phyloP scores from a whole-genome alignment of 2,888 invertebrate genomes.

The Mesorhabditis spiculigera region DNA sequence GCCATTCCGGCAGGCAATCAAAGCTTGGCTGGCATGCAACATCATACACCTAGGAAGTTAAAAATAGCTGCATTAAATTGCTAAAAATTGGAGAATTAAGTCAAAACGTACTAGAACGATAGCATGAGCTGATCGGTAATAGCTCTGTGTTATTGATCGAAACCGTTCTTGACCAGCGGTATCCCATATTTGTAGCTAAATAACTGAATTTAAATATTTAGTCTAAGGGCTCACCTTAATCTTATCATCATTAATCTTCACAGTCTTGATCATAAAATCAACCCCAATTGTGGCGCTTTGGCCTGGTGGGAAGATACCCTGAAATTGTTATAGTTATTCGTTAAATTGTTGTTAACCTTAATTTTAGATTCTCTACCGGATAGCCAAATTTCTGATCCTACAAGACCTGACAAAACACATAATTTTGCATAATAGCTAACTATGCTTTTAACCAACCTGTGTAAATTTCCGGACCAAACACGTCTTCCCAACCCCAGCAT shows the following conservation, averaged over 20 bases:
- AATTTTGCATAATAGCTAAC: background rate
- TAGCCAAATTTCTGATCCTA: background rate
- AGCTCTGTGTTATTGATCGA: slow-evolving; percentile 90
- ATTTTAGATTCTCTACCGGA: too few species aligned
- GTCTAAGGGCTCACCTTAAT: slow-evolving; percentile 59
- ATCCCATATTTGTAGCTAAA: slow-evolving; percentile 95
- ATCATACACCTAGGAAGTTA: slow-evolving; percentile 71
- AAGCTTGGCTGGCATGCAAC: slow-evolving; percentile 96
- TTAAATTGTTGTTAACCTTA: too few species aligned
- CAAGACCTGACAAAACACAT: background rate
- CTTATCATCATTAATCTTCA: slow-evolving; percentile 75
- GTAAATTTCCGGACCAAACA: slow-evolving; percentile 93
- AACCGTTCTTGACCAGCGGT: slow-evolving; percentile 93
- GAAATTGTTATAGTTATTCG: slow-evolving; percentile 18
- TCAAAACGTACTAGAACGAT: slow-evolving; percentile 70
- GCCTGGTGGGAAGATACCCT: slow-evolving; percentile 92
- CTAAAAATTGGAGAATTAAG: background rate
- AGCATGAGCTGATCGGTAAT: slow-evolving; percentile 73
- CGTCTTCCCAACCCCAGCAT: slow-evolving; percentile 96
- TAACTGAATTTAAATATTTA: background rate
- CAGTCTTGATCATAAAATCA: slow-evolving; percentile 98
- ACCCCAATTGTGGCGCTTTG: slow-evolving; percentile 98
- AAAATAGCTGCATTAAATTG: background rate
- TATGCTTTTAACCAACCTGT: slow-evolving; percentile 67
- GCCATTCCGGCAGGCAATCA: slow-evolving; percentile 93